These are phyloP conservation scores for Drosophila paramelanica DNA, from an alignment of 2,888 invertebrate species.

Conservation along the genomic window DNA sequence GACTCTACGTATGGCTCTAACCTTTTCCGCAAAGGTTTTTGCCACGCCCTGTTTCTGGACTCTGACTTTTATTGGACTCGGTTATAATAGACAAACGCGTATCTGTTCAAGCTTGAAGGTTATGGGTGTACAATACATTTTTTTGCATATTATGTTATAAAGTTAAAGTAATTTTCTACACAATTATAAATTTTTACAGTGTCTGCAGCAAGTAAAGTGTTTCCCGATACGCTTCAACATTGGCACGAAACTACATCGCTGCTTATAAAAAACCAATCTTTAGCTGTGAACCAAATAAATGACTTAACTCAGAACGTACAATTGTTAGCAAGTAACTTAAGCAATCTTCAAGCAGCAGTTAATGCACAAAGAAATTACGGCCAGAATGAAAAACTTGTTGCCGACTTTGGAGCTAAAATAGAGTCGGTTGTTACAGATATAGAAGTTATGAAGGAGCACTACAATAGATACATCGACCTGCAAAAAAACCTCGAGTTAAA, in stretches of 20 bases:
- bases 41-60: too few relatives aligned
- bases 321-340: slow-evolving; percentile 86
- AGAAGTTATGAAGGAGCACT: slow-evolving; percentile 81
- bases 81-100: background rate
- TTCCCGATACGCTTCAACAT: slow-evolving; percentile 89
- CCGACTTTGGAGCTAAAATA: slow-evolving; percentile 84
- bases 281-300: slow-evolving; percentile 87
- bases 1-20: too few relatives aligned
- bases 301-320: slow-evolving; percentile 87
- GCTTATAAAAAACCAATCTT: slow-evolving; percentile 89
- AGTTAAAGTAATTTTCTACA: background rate
- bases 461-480: slow-evolving; percentile 74
- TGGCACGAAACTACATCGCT: slow-evolving; percentile 90
- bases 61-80: background rate
- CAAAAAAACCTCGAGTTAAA: slow-evolving; percentile 74
- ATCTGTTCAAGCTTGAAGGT: background rate
- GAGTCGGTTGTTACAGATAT: slow-evolving; percentile 82
- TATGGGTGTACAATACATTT: background rate
- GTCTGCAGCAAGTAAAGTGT: slow-evolving; percentile 89
- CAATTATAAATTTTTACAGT: slow-evolving; percentile 84
- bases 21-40: too few relatives aligned
- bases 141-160: background rate
- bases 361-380: slow-evolving; percentile 80
- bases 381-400: slow-evolving; percentile 83
- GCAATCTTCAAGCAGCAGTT: slow-evolving; percentile 72